Evolutionary conservation across 1,140 invertebrate species (phyloP), one percentile per base, ranked within the genome.

Genomic region (Zelostemma sp.): DNA sequence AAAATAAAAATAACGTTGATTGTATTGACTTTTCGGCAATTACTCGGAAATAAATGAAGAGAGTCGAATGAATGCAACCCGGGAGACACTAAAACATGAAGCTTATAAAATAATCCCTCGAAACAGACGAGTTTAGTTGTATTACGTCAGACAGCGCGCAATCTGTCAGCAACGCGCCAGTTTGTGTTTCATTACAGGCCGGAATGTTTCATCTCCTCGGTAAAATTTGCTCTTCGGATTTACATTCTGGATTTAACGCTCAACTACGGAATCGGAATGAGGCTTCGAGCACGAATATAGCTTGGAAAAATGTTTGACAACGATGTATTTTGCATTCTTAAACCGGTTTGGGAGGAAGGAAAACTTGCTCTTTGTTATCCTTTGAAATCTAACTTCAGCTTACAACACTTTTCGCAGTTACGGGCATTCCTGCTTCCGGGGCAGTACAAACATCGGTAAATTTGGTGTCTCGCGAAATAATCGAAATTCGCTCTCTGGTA

Each of bases 161-260:
- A 70, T 65, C 57, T 62, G 61, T 70, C 61, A 70, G 63, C 68
- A 61, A 61, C 61, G 47, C 56, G 14, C 47, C 53, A 60, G 68
- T 70, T 65, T 70, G 68, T 65, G 68, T 70, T 70, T 70, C 68
- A 58, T 70, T 70, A 70, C 68, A 56, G 50, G 3, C 33, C 8
- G 46, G 31, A 16, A 17, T 61, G 68, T 53, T 49, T 56, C 53
- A 61, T 65, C 49, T 43, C 57, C 57, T 61, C 33, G 43, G 51
- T 61, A 46, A 66, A 65, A 71, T 71, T 71, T 71, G 62, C 58
- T 58, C 38, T 65, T 54, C 57, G 56, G 61, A 71, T 71, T 71
- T 65, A 55, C 58, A 58, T 50, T 55, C 54, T 53, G 12, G 60
- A 60, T 70, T 64, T 61, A 61, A 61, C 31, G 50, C 48, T 63